These are phyloP conservation scores for Fringilla coelebs DNA, from an alignment of 2,797 vertebrate genomes.

Conservation along the genomic window DNA sequence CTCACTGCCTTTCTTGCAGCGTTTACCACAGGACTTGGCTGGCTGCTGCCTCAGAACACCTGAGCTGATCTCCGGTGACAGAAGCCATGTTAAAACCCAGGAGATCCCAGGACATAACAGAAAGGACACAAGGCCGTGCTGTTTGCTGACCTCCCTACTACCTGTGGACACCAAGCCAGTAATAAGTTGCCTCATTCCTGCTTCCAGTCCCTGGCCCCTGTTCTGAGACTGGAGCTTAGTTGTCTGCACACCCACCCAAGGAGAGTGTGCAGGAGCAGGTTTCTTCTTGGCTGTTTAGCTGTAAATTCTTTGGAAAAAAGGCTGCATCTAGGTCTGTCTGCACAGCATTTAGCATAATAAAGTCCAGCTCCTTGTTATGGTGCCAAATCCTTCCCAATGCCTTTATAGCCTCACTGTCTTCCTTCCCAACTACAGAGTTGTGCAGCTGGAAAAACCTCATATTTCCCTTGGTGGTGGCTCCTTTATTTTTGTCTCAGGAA, in stretches of 20 bases:
- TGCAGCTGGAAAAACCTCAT: slow-evolving; percentile 1
- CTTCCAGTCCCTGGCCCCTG: background rate
- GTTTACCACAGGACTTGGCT: background rate
- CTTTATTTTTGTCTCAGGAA: background rate
- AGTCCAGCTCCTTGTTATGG: background rate
- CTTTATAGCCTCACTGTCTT: background rate
- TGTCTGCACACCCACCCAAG: background rate
- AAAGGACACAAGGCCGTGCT: accelerated
- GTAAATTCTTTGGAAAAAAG: background rate
- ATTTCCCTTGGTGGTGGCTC: background rate
- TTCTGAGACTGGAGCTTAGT: background rate
- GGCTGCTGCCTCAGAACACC: background rate
- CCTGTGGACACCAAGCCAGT: background rate
- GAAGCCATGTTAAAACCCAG: accelerated
- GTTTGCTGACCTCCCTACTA: background rate
- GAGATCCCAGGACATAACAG: background rate
- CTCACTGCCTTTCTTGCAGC: background rate
- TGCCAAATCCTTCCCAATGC: background rate
- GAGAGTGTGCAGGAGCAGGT: background rate
- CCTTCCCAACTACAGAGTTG: background rate
- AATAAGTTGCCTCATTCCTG: background rate
- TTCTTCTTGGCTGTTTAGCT: background rate
- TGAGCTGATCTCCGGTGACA: background rate
- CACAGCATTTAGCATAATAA: background rate
- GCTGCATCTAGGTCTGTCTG: background rate